Percentiles rank a stretch among this genome's conserved stretches.
Evolutionary conservation across 2,797 vertebrate species (phyloP).

Genomic region (Bradypodion pumilum): DNA sequence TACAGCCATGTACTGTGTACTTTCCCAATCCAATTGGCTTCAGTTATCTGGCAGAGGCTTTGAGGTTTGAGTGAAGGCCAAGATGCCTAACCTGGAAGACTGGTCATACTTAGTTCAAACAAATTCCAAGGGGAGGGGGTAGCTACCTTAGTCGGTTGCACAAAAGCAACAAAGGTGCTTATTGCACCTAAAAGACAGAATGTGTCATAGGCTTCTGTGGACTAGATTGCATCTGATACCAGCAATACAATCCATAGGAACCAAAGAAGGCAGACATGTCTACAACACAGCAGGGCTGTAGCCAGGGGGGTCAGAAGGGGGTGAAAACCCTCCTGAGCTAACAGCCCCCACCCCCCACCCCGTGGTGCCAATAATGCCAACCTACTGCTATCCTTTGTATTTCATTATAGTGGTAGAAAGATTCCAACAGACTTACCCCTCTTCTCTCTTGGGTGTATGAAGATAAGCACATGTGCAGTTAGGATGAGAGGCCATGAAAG

Average conservation of each 20-base stretch:
- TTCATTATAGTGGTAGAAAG: not conserved
- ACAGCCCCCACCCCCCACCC: too few species aligned
- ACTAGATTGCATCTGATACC: not conserved
- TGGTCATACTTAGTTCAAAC: slow-evolving; percentile 35
- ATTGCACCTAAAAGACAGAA: not conserved
- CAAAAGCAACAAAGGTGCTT: not conserved
- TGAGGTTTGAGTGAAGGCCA: slow-evolving; percentile 61
- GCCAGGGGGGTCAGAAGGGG: too few species aligned
- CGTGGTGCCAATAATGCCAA: too few species aligned
- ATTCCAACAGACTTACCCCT: not conserved
- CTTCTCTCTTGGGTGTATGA: not conserved
- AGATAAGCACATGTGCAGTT: not conserved
- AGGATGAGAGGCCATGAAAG: too few species aligned
- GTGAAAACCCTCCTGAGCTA: too few species aligned
- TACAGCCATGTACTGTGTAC: slow-evolving; percentile 73
- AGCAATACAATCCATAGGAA: not conserved
- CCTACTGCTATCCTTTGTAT: not conserved
- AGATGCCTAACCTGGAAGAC: slow-evolving; percentile 63
- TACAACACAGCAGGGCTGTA: not conserved
- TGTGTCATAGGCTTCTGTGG: not conserved
- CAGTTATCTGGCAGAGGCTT: slow-evolving; percentile 62
- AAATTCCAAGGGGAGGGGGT: slow-evolving; percentile 42
- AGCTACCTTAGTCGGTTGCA: not conserved
- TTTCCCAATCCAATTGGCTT: slow-evolving; percentile 67
- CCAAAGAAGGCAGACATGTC: not conserved